Base-by-base conservation (phyloP, 1,140 invertebrate genomes). In the Nilaparvata lugens region DNA sequence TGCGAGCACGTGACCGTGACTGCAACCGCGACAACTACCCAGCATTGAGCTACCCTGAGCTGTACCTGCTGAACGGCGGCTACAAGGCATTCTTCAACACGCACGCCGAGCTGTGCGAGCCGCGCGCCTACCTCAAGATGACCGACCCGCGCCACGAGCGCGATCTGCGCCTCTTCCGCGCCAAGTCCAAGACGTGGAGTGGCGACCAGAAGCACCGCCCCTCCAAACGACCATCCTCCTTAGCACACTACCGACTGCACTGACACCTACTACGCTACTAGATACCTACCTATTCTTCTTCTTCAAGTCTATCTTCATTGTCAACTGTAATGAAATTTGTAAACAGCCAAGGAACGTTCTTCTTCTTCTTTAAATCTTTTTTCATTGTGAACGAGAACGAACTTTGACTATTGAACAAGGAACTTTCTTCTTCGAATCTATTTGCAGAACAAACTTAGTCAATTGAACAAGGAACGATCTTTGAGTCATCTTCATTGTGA, bases 11-110 rank as follows among this genome's bases (percentile, higher is more conserved):
- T 18, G 97, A 99, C 73, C 79, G 97, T 1, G 78, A 83, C 48
- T 72, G 80, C 3, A 96, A 98, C 72, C 83, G 84, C 52, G 84
- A 89, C 40, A 79, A 79, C 54, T 99, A 99, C 74, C 97, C 97
- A 0, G 77, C 80, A 0, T 76, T 99, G 0, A 79, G 89, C 68
- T 97, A 95, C 77, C 95, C 96, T 6, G 97, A 99, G 73, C 76
- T 97, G 7, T 99, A 99, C 72, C 75, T 99, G 0, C 79, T 99
- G 5, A 86, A 96, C 68, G 92, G 93, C 0, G 97, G 97, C 3
- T 99, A 99, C 76, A 87, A 93, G 66, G 80, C 82, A 28, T 99
- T 99, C 76, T 97, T 82, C 72, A 78, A 83, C 62, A 74, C 79
- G 0, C 81, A 85, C 65, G 75, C 78, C n/a, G 75, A 81, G 0